Evolutionary conservation across 92 coral and sea anemone species (phyloP).

Genomic region (Nematostella vectensis): DNA sequence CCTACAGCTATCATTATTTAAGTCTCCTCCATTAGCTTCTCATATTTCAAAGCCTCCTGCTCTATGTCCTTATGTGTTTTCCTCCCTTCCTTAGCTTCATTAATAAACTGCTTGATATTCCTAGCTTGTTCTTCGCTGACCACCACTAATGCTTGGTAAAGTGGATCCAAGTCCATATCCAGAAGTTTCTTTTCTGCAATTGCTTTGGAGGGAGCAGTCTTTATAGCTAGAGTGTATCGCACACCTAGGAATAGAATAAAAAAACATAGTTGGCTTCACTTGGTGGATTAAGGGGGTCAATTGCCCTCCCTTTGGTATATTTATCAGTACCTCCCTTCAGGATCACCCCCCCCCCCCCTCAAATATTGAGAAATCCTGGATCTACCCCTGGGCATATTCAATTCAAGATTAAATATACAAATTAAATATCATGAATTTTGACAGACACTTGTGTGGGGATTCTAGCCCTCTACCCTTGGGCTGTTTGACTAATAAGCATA

Average conservation of each 20-base stretch:
- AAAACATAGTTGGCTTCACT: not conserved
- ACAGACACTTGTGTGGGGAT: no score
- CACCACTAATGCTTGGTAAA: constrained; percentile 14
- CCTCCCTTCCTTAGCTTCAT: constrained; percentile 41
- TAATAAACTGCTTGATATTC: constrained; percentile 17
- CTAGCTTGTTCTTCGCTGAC: constrained; percentile 35
- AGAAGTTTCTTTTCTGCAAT: constrained; percentile 37
- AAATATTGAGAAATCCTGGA: no score
- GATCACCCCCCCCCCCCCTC: no score
- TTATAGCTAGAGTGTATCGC: constrained; percentile 69
- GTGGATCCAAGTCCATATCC: constrained; percentile 22
- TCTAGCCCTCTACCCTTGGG: no score
- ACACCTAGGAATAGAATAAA: constrained; percentile 33
- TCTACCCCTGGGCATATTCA: no score
- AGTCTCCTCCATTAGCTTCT: constrained; percentile 4
- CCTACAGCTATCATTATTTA: no score
- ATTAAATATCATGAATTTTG: no score
- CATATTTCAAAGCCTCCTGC: constrained; percentile 28
- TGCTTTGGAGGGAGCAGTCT: constrained; percentile 58
- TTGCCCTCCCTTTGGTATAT: no score
- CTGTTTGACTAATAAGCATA: no score
- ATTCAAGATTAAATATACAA: no score
- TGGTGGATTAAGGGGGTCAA: no score
- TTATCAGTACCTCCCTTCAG: no score
- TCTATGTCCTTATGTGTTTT: constrained; percentile 19